These are phyloP conservation scores for Drosophila watanabei DNA, from an alignment of 1,140 invertebrate genomes.

Conservation along the genomic window DNA sequence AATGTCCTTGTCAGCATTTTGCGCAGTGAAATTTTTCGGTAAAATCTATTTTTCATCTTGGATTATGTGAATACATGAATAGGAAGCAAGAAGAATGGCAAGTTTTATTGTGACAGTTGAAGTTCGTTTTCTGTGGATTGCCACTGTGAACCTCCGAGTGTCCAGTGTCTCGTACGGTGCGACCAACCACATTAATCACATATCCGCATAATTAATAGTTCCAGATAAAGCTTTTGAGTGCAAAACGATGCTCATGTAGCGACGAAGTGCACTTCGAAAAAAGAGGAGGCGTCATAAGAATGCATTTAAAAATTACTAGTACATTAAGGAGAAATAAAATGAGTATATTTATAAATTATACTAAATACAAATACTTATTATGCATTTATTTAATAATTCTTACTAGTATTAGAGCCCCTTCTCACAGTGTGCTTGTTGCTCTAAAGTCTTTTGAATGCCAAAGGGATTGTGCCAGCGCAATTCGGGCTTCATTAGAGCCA, in stretches of 20 bases:
- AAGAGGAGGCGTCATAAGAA: too few relatives aligned
- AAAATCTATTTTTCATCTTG: conserved; percentile 83
- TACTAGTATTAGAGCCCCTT: background rate
- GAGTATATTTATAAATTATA: too few relatives aligned
- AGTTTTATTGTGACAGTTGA: conserved; percentile 81
- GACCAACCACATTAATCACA: conserved; percentile 69
- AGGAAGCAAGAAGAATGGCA: conserved; percentile 58
- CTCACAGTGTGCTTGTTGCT: conserved; percentile 52
- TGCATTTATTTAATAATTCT: background rate
- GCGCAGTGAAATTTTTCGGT: conserved; percentile 77
- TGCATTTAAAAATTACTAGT: too few relatives aligned
- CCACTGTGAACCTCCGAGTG: conserved; percentile 7
- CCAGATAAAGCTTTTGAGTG: conserved; percentile 25
- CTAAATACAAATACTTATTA: too few relatives aligned
- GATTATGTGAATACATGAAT: conserved; percentile 83
- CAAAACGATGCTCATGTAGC: conserved; percentile 29
- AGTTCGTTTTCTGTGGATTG: conserved; percentile 47
- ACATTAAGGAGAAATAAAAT: too few relatives aligned
- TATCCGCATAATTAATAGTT: conserved; percentile 68
- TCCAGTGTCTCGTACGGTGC: conserved; percentile 6
- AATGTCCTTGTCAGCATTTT: conserved; percentile 83
- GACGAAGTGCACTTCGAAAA: conserved; percentile 19
- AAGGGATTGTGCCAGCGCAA: conserved; percentile 30
- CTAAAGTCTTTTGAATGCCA: conserved; percentile 37
- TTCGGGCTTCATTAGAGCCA: conserved; percentile 72